A percentile compares a stretch with the other conserved stretches of the same genome.
Evolutionary conservation across 2,888 invertebrate genomes (phyloP).

Genomic region (Petrophora chlorosata): DNA sequence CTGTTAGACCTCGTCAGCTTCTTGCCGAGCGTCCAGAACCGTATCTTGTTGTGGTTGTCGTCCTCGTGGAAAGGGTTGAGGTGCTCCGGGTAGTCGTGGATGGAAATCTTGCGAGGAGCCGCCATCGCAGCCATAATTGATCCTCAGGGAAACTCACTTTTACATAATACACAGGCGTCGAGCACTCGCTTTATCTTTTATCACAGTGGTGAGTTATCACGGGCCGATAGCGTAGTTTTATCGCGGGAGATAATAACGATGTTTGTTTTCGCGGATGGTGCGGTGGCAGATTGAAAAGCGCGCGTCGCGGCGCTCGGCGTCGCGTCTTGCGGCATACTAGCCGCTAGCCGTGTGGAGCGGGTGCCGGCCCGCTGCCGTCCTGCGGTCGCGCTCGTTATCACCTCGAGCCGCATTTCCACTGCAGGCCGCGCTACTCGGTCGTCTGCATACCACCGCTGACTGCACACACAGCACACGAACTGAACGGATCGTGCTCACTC

Average conservation of each 20-base stretch:
- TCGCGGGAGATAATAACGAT: constrained; percentile 73
- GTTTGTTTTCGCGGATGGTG: constrained; percentile 72
- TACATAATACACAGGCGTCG: constrained; percentile 78
- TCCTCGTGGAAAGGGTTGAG: constrained; percentile 90
- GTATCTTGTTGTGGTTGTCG: constrained; percentile 84
- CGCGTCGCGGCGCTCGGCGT: constrained; percentile 61
- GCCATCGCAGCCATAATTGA: constrained; percentile 71
- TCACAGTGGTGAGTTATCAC: constrained; percentile 60
- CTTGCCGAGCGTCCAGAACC: constrained; percentile 84
- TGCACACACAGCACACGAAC: background rate
- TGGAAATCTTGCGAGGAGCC: constrained; percentile 80
- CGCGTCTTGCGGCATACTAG: constrained; percentile 64
- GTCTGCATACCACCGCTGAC: constrained; percentile 5
- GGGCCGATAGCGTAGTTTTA: constrained; percentile 67
- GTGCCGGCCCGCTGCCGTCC: constrained; percentile 30
- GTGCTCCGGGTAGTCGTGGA: constrained; percentile 90
- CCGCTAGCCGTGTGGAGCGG: constrained; percentile 28
- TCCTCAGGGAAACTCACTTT: constrained; percentile 55
- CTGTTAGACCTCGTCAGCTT: constrained; percentile 83
- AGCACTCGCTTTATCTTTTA: constrained; percentile 78
- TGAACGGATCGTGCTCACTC: constrained; percentile 11
- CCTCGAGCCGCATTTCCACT: constrained; percentile 33
- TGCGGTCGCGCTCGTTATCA: constrained; percentile 38
- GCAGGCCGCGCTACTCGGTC: constrained; percentile 11
- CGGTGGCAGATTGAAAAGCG: constrained; percentile 29